These are phyloP conservation scores for Eriosoma lanigerum DNA, from an alignment of 1,140 invertebrate genomes.

Conservation along the genomic window DNA sequence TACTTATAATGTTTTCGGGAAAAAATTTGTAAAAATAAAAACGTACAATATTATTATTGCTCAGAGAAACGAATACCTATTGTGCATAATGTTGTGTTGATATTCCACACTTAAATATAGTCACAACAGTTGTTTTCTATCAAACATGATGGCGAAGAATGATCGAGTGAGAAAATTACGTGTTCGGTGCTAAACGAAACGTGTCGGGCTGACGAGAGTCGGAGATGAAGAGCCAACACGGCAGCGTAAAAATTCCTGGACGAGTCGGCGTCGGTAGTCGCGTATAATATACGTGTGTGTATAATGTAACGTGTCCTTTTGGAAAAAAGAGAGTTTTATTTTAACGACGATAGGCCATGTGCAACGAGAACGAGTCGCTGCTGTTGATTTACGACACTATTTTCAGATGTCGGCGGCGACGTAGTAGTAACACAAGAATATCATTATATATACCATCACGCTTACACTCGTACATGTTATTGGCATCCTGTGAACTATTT, in stretches of 20 bases:
- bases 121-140: slow-evolving; percentile 33
- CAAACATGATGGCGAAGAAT: neutral
- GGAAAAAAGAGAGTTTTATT: slow-evolving; percentile 40
- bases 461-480: neutral
- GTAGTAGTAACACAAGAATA: neutral
- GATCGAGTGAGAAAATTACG: neutral
- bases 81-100: too few relatives aligned
- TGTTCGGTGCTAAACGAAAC: slow-evolving; percentile 42
- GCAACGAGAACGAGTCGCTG: neutral
- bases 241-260: slow-evolving; percentile 33
- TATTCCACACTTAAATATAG: too few relatives aligned
- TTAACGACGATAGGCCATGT: slow-evolving; percentile 50
- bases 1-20: neutral
- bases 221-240: neutral
- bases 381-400: slow-evolving; percentile 51
- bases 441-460: neutral
- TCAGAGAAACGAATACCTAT: slow-evolving; percentile 7
- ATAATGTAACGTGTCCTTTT: slow-evolving; percentile 24
- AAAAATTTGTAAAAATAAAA: too few relatives aligned
- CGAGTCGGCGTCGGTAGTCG: neutral
- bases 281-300: too few relatives aligned
- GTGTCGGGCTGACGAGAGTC: slow-evolving; percentile 5
- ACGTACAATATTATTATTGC: too few relatives aligned
- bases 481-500: slow-evolving; percentile 51
- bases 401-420: slow-evolving; percentile 49